phyloP scores from a whole-genome alignment of 2,888 invertebrate species.

The Scotopteryx bipunctaria region DNA sequence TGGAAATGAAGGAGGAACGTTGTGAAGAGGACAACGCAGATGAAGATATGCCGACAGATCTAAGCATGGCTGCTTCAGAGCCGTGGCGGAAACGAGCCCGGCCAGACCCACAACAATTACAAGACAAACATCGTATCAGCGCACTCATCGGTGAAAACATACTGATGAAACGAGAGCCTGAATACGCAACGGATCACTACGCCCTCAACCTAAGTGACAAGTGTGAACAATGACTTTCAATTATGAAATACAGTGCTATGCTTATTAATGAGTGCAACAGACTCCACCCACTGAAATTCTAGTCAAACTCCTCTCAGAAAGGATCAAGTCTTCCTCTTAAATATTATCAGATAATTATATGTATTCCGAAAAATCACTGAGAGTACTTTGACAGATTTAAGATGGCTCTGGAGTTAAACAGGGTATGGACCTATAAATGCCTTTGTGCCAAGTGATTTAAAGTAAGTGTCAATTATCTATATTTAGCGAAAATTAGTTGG shows the following conservation, averaged over 20 bases:
- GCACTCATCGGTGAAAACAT: constrained; percentile 78
- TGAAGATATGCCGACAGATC: constrained; percentile 88
- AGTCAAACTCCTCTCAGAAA: constrained; percentile 78
- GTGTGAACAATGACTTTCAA: constrained; percentile 78
- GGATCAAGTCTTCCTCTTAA: constrained; percentile 68
- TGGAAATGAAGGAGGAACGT: constrained; percentile 78
- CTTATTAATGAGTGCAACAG: constrained; percentile 49
- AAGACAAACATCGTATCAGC: constrained; percentile 80
- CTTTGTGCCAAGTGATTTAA: constrained; percentile 83
- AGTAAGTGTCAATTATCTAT: constrained; percentile 79
- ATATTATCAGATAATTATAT: constrained; percentile 45
- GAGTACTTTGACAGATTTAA: constrained; percentile 76
- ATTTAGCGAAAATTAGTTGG: constrained; percentile 61
- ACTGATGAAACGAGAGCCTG: constrained; percentile 70
- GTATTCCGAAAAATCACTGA: constrained; percentile 56
- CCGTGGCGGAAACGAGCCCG: constrained; percentile 77
- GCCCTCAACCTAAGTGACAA: constrained; percentile 80
- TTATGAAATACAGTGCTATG: constrained; percentile 61
- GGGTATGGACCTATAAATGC: constrained; percentile 81
- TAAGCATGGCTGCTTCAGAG: constrained; percentile 84
- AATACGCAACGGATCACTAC: constrained; percentile 62
- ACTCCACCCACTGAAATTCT: constrained; percentile 73
- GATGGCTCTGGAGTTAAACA: constrained; percentile 73
- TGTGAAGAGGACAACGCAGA: constrained; percentile 80
- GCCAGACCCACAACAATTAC: constrained; percentile 56